These are phyloP conservation scores for Dasypus novemcinctus DNA, from an alignment of 2,113 vertebrate genomes.

Conservation along the genomic window DNA sequence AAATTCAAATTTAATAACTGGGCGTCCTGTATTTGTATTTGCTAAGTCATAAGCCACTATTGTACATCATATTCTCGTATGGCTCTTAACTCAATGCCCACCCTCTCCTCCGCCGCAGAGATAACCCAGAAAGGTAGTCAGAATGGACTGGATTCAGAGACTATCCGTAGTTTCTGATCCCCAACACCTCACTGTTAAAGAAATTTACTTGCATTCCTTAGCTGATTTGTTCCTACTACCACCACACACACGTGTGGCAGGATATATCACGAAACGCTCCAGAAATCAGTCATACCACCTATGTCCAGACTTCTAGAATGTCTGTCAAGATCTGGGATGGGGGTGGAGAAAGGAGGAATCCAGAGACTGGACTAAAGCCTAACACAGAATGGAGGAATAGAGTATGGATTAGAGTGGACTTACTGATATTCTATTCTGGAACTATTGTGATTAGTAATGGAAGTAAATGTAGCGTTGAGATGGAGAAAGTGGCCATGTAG, in stretches of 20 bases:
- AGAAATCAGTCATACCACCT: not conserved
- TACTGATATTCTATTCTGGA: too few relatives aligned
- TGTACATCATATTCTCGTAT: rapidly evolving
- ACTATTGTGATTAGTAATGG: too few relatives aligned
- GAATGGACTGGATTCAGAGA: not conserved
- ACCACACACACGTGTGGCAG: rapidly evolving
- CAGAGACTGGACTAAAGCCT: not conserved
- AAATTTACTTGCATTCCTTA: not conserved
- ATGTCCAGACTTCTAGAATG: not conserved
- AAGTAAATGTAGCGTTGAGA: too few relatives aligned
- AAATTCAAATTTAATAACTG: not conserved
- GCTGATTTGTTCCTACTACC: not conserved
- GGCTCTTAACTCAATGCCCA: not conserved
- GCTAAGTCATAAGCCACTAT: not conserved
- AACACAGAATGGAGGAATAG: too few relatives aligned
- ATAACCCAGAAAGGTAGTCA: not conserved
- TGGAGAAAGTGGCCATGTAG: too few relatives aligned
- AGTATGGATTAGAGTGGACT: too few relatives aligned
- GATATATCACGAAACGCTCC: not conserved
- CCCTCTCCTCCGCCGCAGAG: not conserved
- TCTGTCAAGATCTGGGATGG: rapidly evolving
- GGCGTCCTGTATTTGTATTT: not conserved
- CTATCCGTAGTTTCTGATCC: too few relatives aligned
- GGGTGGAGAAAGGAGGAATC: too few relatives aligned
- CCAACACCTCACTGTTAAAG: not conserved